Base-by-base conservation (phyloP, 30 jellyfish, hydroid and myxozoan species). In the Chironex yamaguchii region DNA sequence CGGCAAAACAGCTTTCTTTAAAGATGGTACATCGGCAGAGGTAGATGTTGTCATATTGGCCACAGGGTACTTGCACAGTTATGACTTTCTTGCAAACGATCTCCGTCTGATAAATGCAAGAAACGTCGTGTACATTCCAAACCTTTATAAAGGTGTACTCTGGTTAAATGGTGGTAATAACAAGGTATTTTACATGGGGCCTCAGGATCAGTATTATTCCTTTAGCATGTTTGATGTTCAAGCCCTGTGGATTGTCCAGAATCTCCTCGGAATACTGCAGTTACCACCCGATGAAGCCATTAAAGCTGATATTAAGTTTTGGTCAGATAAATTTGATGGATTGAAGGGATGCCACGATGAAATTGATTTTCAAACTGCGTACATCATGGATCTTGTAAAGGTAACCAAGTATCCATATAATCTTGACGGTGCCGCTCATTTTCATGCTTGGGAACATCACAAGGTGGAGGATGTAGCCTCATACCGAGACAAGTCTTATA, bases 161-260 rank as follows among this genome's bases (percentile, higher is more conserved):
- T 85, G 88, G 89, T 33, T 79, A 13, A 42, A 78, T 9, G 79
- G 69, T n/a, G 92, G 86, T n/a, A 79, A 85, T 21, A 51, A 34
- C 48, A 69, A 51, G 17, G 29, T 78, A 76, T 17, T 76, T 54
- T 91, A 91, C 58, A 23, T 91, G n/a, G 98, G 98, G 4, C 86
- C 86, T 64, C 97, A 85, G 49, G 91, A 85, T 68, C 96, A 85
- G 53, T 69, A 34, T 29, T 85, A 77, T 70, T 76, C 98, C 13
- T 91, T 66, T 70, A 76, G 91, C 27, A 82, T 91, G 96, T 91
- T 91, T 71, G 98, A 91, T 80, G 85, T 84, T 1, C 94, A 91
- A 42, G 98, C 85, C 1, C 29, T 14, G 0, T 86, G 87, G 86
- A 80, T 77, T 22, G 70, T 29, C 49, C 58, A 74, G 36, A 36